Evolutionary conservation across 2,888 invertebrate genomes (phyloP).

Genomic region (Polydesmus complanatus): DNA sequence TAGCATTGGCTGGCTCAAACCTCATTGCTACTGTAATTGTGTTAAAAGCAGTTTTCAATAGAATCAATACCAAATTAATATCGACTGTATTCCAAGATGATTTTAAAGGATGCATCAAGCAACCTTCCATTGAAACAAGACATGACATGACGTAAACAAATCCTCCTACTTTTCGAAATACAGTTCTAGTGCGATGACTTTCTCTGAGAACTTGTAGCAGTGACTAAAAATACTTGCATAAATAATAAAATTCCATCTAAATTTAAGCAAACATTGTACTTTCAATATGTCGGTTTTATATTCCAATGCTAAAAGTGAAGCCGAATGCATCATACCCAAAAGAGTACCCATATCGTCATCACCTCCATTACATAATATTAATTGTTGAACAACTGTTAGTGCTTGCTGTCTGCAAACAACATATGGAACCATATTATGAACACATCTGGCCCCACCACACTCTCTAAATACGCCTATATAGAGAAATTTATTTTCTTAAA

Average conservation of each 20-base stretch:
- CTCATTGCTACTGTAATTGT: slow-evolving; percentile 95
- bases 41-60: slow-evolving; percentile 80
- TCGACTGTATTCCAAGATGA: slow-evolving; percentile 38
- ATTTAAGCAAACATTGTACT: slow-evolving; percentile 31
- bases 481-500: slow-evolving; percentile 6
- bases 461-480: slow-evolving; percentile 63
- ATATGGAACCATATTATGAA: slow-evolving; percentile 73
- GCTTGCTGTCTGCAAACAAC: slow-evolving; percentile 68
- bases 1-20: slow-evolving; percentile 97
- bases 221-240: slow-evolving; percentile 37
- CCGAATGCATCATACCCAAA: slow-evolving; percentile 80
- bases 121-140: slow-evolving; percentile 77
- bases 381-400: slow-evolving; percentile 69
- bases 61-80: slow-evolving; percentile 49
- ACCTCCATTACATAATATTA: slow-evolving; percentile 78
- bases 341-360: slow-evolving; percentile 93
- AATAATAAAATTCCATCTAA: not conserved
- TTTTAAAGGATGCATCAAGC: slow-evolving; percentile 43
- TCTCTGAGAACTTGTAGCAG: slow-evolving; percentile 79
- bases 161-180: slow-evolving; percentile 94
- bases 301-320: slow-evolving; percentile 60
- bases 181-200: slow-evolving; percentile 88
- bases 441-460: slow-evolving; percentile 83
- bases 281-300: slow-evolving; percentile 83
- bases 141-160: slow-evolving; percentile 96